These are phyloP conservation scores for Galaxea fascicularis DNA, from an alignment of 92 coral and sea anemone genomes.

Conservation along the genomic window DNA sequence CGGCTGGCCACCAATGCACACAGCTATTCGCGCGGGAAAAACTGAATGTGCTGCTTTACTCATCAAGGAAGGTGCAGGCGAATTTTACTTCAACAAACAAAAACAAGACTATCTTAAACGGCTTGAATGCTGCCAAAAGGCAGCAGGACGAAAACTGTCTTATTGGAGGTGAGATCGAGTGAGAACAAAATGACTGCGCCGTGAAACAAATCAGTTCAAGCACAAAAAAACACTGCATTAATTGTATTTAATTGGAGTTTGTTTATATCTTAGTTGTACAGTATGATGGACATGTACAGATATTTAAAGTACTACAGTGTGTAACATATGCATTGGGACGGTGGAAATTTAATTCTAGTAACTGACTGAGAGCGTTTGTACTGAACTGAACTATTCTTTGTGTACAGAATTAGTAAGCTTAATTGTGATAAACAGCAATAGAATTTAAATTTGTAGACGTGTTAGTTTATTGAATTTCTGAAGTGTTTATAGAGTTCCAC, in stretches of 20 bases:
- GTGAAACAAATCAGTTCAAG: background rate
- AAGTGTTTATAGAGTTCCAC: background rate
- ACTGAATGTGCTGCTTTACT: conserved; percentile 85
- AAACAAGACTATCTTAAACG: conserved; percentile 82
- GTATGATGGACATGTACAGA: too few relatives aligned
- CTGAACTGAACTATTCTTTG: background rate
- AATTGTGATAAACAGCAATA: conserved; percentile 6
- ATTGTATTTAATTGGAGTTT: background rate
- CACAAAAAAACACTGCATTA: background rate
- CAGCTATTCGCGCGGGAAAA: conserved; percentile 78
- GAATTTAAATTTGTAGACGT: conserved; percentile 14
- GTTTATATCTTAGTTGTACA: too few relatives aligned
- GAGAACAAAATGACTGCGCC: background rate
- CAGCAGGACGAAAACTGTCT: conserved; percentile 59
- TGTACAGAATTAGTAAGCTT: conserved; percentile 16
- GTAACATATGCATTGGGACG: too few relatives aligned
- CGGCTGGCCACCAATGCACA: conserved; percentile 90
- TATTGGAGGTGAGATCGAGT: conserved; percentile 71
- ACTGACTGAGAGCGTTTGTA: background rate
- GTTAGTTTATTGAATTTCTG: background rate
- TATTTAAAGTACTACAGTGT: too few relatives aligned
- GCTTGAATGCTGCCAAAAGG: conserved; percentile 65
- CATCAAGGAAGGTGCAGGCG: conserved; percentile 85
- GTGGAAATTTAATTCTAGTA: background rate
- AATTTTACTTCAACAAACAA: conserved; percentile 79